A percentile compares a stretch with the other conserved stretches of the same genome.
Conservation (phyloP, 53 echinoderm and acorn worm genomes). For the Henricia sp. region DNA sequence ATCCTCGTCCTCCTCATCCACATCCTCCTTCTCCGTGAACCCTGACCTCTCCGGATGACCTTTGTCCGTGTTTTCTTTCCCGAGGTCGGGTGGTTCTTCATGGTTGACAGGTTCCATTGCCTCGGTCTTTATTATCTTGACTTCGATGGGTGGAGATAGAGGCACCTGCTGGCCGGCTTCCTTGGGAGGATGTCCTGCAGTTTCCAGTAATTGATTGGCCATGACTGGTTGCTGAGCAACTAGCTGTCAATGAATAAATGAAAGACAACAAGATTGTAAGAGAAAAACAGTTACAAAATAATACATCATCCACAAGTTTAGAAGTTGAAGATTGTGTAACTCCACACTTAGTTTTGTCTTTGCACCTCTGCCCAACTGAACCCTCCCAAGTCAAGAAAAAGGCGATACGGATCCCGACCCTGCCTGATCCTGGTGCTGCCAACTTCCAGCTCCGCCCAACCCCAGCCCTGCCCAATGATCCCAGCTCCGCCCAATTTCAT, state of each 20-base stretch:
- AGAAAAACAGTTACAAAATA: neutral
- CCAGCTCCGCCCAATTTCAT: no score
- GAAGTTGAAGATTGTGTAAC: neutral
- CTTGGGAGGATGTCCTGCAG: neutral
- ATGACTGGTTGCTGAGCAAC: constrained; percentile 30
- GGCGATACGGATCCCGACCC: no score
- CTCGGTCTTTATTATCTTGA: constrained; percentile 37
- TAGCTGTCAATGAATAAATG: neutral
- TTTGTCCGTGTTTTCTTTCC: neutral
- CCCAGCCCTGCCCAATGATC: no score
- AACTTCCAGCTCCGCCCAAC: no score
- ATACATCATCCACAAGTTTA: neutral
- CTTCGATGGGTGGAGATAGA: neutral
- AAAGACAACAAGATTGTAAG: neutral
- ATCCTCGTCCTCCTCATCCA: constrained; percentile 51
- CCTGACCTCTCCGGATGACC: constrained; percentile 3
- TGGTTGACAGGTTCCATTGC: neutral
- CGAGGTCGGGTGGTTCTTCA: neutral
- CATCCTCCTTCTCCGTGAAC: constrained; percentile 36
- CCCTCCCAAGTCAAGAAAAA: no score
- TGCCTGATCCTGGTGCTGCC: no score
- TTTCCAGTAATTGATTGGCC: constrained; percentile 7
- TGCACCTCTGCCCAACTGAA: no score
- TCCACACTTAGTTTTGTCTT: neutral
- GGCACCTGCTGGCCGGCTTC: neutral